phyloP scores from a whole-genome alignment of 2,113 vertebrate genomes.

The Rhipidura dahli region DNA sequence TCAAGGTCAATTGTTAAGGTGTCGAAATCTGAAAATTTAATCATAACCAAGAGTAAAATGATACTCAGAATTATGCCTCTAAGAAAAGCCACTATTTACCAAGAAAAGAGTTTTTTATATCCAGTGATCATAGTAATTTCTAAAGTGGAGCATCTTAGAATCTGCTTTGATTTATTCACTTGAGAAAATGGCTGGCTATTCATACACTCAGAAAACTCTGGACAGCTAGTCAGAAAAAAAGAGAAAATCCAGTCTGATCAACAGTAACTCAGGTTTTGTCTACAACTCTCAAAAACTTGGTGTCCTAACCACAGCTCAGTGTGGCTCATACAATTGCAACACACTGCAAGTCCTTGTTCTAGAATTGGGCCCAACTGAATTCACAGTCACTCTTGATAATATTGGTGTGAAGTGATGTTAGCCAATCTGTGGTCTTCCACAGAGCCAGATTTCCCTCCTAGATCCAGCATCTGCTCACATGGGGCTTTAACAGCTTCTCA shows the following conservation, averaged over 20 bases:
- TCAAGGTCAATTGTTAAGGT: conserved; percentile 71
- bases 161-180: conserved; percentile 58
- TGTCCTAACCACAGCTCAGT: background rate
- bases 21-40: conserved; percentile 70
- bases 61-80: conserved; percentile 61
- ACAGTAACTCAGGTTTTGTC: background rate
- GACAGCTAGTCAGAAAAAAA: conserved; percentile 22
- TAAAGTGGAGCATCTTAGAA: conserved; percentile 57
- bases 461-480: background rate
- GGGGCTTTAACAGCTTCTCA: background rate
- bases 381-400: background rate
- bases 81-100: conserved; percentile 56
- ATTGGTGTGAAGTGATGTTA: background rate
- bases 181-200: conserved; percentile 39
- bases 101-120: conserved; percentile 46
- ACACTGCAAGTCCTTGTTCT: background rate
- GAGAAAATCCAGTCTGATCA: conserved; percentile 7
- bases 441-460: background rate
- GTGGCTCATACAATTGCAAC: background rate
- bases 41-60: conserved; percentile 40
- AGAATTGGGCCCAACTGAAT: background rate
- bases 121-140: conserved; percentile 69
- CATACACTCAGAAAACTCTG: conserved; percentile 19
- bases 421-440: background rate
- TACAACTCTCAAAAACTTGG: background rate